These are phyloP conservation scores for Coenonympha arcania DNA, from an alignment of 2,888 invertebrate genomes.

Conservation along the genomic window DNA sequence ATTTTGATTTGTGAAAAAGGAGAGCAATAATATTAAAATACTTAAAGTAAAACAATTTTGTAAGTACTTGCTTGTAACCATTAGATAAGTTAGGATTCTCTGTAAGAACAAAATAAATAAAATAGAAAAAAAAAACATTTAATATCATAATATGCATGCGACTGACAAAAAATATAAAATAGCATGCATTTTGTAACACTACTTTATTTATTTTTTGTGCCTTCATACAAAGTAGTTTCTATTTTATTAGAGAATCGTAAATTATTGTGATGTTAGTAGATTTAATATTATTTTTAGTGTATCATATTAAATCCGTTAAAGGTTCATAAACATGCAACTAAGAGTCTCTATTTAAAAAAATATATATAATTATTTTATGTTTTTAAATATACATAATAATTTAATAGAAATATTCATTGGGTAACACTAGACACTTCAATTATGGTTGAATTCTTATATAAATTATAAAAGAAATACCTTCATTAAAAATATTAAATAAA, in stretches of 20 bases:
- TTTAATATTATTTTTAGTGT: background rate
- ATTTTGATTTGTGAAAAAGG: too few relatives aligned
- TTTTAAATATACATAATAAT: too few relatives aligned
- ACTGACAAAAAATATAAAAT: background rate
- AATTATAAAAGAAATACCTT: background rate
- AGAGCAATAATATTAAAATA: background rate
- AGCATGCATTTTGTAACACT: background rate
- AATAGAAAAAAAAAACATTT: background rate
- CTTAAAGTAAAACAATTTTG: background rate
- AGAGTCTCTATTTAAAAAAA: too few relatives aligned
- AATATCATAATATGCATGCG: background rate
- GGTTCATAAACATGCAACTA: background rate
- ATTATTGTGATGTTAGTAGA: background rate
- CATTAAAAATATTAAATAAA: background rate
- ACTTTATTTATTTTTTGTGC: conserved; percentile 1
- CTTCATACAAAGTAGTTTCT: background rate
- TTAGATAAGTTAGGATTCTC: background rate
- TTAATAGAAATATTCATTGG: too few relatives aligned
- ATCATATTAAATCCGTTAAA: background rate
- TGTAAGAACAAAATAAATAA: background rate
- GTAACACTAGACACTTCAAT: too few relatives aligned
- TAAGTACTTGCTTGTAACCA: background rate
- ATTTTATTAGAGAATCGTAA: background rate
- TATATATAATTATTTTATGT: too few relatives aligned
- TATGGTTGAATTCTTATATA: background rate